Evolutionary conservation across 92 coral and sea anemone genomes (phyloP).

Genomic region (Metridium senile): DNA sequence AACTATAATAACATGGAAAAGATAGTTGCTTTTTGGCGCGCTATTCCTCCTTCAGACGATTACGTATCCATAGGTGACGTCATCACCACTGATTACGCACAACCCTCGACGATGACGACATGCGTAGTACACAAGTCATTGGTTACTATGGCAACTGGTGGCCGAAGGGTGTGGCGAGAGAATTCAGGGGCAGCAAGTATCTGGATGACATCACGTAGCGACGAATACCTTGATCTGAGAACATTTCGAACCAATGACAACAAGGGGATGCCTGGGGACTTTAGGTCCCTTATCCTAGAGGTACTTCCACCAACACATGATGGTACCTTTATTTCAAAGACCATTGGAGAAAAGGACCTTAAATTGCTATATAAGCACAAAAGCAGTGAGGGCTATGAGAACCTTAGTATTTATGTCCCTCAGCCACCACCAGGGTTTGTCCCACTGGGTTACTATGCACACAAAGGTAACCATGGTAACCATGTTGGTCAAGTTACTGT

Average conservation of each 20-base stretch:
- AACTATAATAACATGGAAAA: background rate
- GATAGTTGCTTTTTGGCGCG: constrained; percentile 69
- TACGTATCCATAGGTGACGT: constrained; percentile 67
- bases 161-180: constrained; percentile 70
- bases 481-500: constrained; percentile 48
- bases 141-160: constrained; percentile 56
- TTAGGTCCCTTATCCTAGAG: constrained; percentile 60
- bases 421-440: constrained; percentile 74
- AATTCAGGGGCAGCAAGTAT: constrained; percentile 56
- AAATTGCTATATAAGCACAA: constrained; percentile 59
- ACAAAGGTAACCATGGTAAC: constrained; percentile 29
- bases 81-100: constrained; percentile 60
- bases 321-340: constrained; percentile 39
- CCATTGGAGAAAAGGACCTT: constrained; percentile 57
- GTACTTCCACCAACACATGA: constrained; percentile 64
- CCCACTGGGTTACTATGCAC: constrained; percentile 73
- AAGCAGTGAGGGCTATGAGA: constrained; percentile 56
- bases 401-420: constrained; percentile 71
- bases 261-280: constrained; percentile 27
- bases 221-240: constrained; percentile 50
- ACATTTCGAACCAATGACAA: constrained; percentile 59
- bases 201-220: constrained; percentile 64
- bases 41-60: constrained; percentile 55
- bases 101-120: constrained; percentile 41
- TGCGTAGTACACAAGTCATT: constrained; percentile 71